A percentile compares a stretch with the other conserved stretches of the same genome.
Conservation (phyloP, 2,888 invertebrate species). For the Drosophila peninsularis region DNA sequence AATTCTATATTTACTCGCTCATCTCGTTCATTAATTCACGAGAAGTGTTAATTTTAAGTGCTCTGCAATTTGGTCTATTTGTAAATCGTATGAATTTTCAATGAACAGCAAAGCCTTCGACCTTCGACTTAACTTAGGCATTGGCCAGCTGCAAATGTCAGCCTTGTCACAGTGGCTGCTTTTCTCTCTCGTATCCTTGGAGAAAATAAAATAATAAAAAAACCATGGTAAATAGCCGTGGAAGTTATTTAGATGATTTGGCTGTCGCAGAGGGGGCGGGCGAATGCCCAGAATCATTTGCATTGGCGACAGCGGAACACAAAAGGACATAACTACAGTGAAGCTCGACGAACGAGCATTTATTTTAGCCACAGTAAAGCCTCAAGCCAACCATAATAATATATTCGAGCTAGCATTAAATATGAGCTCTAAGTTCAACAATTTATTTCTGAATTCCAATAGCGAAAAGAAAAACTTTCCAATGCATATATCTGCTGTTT, state of each 20-base stretch:
- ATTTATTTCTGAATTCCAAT: not conserved
- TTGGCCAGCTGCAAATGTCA: conserved; percentile 32
- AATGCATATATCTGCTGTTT: not conserved
- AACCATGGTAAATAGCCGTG: conserved; percentile 20
- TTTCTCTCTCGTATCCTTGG: not conserved
- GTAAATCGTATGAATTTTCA: conserved; percentile 26
- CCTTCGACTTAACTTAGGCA: conserved; percentile 33
- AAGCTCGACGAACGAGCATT: not conserved
- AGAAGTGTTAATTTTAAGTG: conserved; percentile 16
- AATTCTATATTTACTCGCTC: not conserved
- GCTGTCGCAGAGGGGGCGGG: conserved; percentile 14
- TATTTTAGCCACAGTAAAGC: not conserved
- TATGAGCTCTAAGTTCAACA: not conserved
- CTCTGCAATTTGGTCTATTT: conserved; percentile 5
- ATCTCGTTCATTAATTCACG: not conserved
- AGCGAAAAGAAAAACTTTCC: not conserved
- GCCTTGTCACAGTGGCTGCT: conserved; percentile 4
- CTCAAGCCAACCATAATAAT: not conserved
- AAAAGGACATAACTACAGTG: not conserved
- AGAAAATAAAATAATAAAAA: not conserved
- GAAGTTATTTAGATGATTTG: conserved; percentile 22
- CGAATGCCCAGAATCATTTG: conserved; percentile 26
- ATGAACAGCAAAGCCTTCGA: conserved; percentile 21
- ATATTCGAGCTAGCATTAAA: not conserved
- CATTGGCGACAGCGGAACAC: conserved; percentile 1